phyloP scores from a whole-genome alignment of 2,797 vertebrate species.

The Enteromius afrohamiltoni region DNA sequence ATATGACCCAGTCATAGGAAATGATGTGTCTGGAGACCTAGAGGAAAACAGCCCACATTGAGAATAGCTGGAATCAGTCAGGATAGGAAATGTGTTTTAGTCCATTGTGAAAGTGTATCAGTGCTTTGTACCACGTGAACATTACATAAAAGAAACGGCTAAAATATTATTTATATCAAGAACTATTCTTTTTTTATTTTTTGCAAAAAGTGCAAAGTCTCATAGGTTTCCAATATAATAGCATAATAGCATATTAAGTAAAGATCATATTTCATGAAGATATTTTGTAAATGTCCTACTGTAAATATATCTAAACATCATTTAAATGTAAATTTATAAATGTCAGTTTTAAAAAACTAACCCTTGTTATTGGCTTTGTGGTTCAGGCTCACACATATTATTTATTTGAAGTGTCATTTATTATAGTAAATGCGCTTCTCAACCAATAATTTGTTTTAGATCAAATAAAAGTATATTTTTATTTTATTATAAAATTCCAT shows the following conservation, averaged over 20 bases:
- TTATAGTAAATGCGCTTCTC: not conserved
- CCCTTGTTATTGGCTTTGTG: too few relatives aligned
- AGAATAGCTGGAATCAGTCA: slow-evolving; percentile 65
- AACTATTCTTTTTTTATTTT: too few relatives aligned
- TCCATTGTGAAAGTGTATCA: slow-evolving; percentile 24
- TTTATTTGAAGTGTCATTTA: not conserved
- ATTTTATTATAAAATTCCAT: not conserved
- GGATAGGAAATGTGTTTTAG: slow-evolving; percentile 56
- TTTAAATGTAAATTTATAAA: too few relatives aligned
- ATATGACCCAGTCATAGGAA: slow-evolving; percentile 75
- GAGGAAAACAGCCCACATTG: slow-evolving; percentile 69
- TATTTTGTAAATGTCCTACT: too few relatives aligned
- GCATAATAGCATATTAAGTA: too few relatives aligned
- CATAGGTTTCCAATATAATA: too few relatives aligned
- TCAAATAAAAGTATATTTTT: not conserved
- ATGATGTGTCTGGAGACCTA: slow-evolving; percentile 66
- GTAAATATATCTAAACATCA: too few relatives aligned
- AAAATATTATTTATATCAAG: not conserved
- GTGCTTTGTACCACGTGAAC: not conserved
- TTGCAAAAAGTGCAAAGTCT: too few relatives aligned
- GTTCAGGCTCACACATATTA: not conserved
- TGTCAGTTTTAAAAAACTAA: too few relatives aligned
- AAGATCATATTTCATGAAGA: too few relatives aligned
- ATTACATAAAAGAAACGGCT: not conserved
- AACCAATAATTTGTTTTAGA: not conserved